A percentile compares a stretch with the other conserved stretches of the same genome.
Conservation (phyloP, 2,797 vertebrate species). For the Phrynocephalus guinanensis region DNA sequence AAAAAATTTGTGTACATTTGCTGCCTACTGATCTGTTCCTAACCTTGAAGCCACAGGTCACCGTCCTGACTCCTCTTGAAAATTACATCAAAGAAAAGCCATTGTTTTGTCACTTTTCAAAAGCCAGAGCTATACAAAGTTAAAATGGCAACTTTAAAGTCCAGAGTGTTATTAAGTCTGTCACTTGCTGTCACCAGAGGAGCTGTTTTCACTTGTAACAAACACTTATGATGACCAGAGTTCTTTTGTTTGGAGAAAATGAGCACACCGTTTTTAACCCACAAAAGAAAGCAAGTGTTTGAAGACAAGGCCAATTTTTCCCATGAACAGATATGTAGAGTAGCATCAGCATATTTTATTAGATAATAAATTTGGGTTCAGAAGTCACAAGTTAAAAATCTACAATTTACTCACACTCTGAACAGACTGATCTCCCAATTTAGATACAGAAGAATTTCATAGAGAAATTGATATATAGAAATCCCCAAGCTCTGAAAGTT, state of each 20-base stretch:
- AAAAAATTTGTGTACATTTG: not conserved
- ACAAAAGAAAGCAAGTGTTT: slow-evolving; percentile 58
- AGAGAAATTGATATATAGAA: slow-evolving; percentile 33
- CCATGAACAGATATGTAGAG: slow-evolving; percentile 42
- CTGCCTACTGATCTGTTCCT: not conserved
- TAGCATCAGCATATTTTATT: slow-evolving; percentile 45
- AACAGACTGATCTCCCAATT: slow-evolving; percentile 44
- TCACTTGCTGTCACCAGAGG: slow-evolving; percentile 54
- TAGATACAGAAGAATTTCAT: slow-evolving; percentile 10
- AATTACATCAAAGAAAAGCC: slow-evolving; percentile 41
- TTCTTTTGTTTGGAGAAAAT: slow-evolving; percentile 49
- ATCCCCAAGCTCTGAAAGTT: slow-evolving; percentile 39
- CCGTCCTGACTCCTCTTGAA: slow-evolving; percentile 32
- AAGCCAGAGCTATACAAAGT: slow-evolving; percentile 21
- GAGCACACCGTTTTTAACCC: slow-evolving; percentile 46
- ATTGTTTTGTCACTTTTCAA: slow-evolving; percentile 48
- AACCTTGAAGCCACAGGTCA: not conserved
- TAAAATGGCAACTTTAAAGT: slow-evolving; percentile 59
- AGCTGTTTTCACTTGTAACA: slow-evolving; percentile 58
- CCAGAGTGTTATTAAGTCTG: slow-evolving; percentile 52
- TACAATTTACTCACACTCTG: slow-evolving; percentile 46
- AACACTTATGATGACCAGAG: slow-evolving; percentile 50
- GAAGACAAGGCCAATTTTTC: slow-evolving; percentile 57
- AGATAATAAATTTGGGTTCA: slow-evolving; percentile 42
- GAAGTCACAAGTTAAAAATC: slow-evolving; percentile 56